Percentiles rank a stretch among this genome's conserved stretches.
Conservation (phyloP, 37 sponge, comb jelly and placozoan genomes). For the Axinella damicornis region DNA sequence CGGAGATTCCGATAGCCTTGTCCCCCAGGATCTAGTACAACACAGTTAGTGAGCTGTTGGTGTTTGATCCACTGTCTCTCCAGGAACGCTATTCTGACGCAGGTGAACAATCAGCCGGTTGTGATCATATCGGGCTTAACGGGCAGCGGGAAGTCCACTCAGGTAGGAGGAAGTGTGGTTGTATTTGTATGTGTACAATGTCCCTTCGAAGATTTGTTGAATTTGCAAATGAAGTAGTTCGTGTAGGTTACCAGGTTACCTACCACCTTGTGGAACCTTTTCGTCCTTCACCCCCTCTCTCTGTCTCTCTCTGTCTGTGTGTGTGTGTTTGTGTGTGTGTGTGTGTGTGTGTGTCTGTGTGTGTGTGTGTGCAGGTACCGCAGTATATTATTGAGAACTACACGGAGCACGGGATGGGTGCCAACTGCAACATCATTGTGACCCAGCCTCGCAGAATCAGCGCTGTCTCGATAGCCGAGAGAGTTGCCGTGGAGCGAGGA, state of each 20-base stretch:
- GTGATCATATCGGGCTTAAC: constrained; percentile 77
- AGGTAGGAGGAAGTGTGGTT: not conserved
- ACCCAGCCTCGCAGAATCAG: constrained; percentile 87
- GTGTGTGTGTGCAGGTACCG: not conserved
- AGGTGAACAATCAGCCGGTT: constrained; percentile 62
- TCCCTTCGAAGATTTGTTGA: too few relatives aligned
- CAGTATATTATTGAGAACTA: constrained; percentile 20
- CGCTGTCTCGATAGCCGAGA: constrained; percentile 76
- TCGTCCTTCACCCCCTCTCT: too few relatives aligned
- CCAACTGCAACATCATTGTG: constrained; percentile 61
- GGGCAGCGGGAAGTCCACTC: constrained; percentile 88
- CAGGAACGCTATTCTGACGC: constrained; percentile 57
- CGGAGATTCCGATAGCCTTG: too few relatives aligned
- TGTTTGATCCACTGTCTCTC: not conserved
- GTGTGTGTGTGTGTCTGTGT: too few relatives aligned
- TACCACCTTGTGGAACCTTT: too few relatives aligned
- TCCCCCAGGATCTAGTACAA: too few relatives aligned
- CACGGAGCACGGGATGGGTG: constrained; percentile 37
- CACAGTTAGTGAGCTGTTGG: too few relatives aligned
- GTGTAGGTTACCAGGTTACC: too few relatives aligned
- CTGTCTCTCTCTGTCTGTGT: too few relatives aligned
- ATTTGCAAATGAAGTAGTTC: too few relatives aligned
- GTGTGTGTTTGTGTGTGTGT: too few relatives aligned
- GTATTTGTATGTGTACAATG: too few relatives aligned
- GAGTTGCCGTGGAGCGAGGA: constrained; percentile 64